A percentile compares a stretch with the other conserved stretches of the same genome.
phyloP scores from a whole-genome alignment of 2,888 invertebrate genomes.

The Pelosia muscerda region DNA sequence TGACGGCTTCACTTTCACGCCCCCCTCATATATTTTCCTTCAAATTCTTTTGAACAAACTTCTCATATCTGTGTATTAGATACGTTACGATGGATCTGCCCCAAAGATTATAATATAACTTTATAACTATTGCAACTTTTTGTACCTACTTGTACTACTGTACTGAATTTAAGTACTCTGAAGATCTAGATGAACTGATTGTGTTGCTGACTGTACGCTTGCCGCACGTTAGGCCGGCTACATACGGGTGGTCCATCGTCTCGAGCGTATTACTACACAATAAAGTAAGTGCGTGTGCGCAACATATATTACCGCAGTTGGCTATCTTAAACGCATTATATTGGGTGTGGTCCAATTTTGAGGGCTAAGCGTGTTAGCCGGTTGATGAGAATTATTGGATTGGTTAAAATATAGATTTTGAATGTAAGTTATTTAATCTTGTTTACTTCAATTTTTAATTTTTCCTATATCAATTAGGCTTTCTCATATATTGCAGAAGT shows the following conservation, averaged over 20 bases:
- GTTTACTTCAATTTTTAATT: neutral
- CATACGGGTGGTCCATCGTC: conserved; percentile 61
- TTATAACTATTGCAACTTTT: too few relatives aligned
- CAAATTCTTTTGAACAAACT: too few relatives aligned
- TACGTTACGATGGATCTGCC: too few relatives aligned
- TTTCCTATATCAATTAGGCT: neutral
- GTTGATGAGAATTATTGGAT: neutral
- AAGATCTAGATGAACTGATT: neutral
- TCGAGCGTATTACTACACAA: conserved; percentile 54
- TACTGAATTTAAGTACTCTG: neutral
- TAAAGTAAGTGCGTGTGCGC: conserved; percentile 65
- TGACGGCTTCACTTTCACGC: too few relatives aligned
- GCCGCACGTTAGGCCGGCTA: conserved; percentile 32
- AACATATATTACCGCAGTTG: conserved; percentile 76
- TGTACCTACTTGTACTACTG: neutral
- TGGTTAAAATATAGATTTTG: neutral
- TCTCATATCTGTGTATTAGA: too few relatives aligned
- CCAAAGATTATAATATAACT: too few relatives aligned
- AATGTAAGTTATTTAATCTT: neutral
- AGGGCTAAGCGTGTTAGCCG: conserved; percentile 22
- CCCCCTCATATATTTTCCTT: too few relatives aligned
- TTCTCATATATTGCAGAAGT: neutral
- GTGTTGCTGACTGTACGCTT: neutral
- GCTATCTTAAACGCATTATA: conserved; percentile 64
- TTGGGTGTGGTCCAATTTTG: conserved; percentile 33